Evolutionary conservation across 1,140 invertebrate genomes (phyloP).

Genomic region (Manduca sexta): DNA sequence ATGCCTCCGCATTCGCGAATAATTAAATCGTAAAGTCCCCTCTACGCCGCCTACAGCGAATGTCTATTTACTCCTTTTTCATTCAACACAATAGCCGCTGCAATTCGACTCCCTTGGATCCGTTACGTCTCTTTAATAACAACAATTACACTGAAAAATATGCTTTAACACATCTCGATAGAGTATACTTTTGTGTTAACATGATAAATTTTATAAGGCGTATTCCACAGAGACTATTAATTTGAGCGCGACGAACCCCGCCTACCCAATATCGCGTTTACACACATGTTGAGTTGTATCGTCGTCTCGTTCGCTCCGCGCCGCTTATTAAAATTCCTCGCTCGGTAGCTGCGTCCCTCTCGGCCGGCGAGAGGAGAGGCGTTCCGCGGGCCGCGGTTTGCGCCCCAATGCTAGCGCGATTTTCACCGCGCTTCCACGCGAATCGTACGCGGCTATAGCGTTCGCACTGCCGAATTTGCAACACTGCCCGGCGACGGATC

Average conservation of each 20-base stretch:
- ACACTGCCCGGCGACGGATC: constrained; percentile 9
- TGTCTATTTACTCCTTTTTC: constrained; percentile 72
- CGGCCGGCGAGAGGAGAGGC: constrained; percentile 48
- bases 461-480: constrained; percentile 36
- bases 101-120: constrained; percentile 43
- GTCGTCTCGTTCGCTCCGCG: constrained; percentile 59
- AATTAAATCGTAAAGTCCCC: constrained; percentile 73
- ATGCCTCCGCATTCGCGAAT: constrained; percentile 72
- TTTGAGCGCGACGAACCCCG: constrained; percentile 68
- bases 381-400: constrained; percentile 37
- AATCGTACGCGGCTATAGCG: constrained; percentile 48
- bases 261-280: constrained; percentile 62
- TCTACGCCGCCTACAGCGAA: constrained; percentile 63
- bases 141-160: constrained; percentile 6
- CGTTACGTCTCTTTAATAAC: constrained; percentile 36
- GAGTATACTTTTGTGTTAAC: constrained; percentile 9
- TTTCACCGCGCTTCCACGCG: constrained; percentile 63
- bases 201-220: constrained; percentile 42
- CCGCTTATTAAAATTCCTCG: constrained; percentile 70
- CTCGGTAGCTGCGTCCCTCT: constrained; percentile 59
- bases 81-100: constrained; percentile 70
- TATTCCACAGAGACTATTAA: constrained; percentile 60
- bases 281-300: constrained; percentile 60
- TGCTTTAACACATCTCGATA: constrained; percentile 21
- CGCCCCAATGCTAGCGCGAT: constrained; percentile 63